Evolutionary conservation across 2,797 vertebrate species (phyloP).

Genomic region (Eupleurogrammus muticus): DNA sequence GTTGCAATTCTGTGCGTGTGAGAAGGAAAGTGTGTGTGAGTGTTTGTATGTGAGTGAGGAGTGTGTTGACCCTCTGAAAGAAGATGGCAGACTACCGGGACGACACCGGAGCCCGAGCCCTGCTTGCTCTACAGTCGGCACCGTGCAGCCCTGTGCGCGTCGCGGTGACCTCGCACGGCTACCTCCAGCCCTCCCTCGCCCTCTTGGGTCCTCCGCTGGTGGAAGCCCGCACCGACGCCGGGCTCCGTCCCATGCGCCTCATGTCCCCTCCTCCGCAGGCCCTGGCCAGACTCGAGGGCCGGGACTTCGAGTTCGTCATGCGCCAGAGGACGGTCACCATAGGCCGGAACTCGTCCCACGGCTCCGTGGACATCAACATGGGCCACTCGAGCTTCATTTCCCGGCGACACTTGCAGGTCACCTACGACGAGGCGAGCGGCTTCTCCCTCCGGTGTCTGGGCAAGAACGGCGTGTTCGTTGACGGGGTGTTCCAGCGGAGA

Average conservation of each 20-base stretch:
- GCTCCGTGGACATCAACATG: slow-evolving; percentile 97
- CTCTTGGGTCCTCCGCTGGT: slow-evolving; percentile 64
- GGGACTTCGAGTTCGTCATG: slow-evolving; percentile 98
- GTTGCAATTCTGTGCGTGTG: slow-evolving; percentile 76
- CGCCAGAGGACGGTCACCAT: slow-evolving; percentile 94
- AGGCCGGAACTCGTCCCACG: slow-evolving; percentile 97
- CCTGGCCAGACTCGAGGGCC: slow-evolving; percentile 94
- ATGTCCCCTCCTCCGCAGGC: slow-evolving; percentile 72
- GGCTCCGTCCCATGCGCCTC: slow-evolving; percentile 65
- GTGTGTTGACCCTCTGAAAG: slow-evolving; percentile 70
- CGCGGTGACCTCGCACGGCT: slow-evolving; percentile 80
- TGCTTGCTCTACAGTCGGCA: slow-evolving; percentile 92
- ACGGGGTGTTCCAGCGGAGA: slow-evolving; percentile 96
- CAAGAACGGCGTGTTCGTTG: slow-evolving; percentile 98
- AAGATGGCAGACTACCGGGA: slow-evolving; percentile 96
- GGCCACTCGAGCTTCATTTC: slow-evolving; percentile 98
- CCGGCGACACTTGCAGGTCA: slow-evolving; percentile 93
- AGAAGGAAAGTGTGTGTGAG: slow-evolving; percentile 61
- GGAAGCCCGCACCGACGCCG: slow-evolving; percentile 61
- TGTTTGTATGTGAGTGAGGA: slow-evolving; percentile 13
- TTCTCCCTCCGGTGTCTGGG: slow-evolving; percentile 96
- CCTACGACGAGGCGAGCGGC: slow-evolving; percentile 88
- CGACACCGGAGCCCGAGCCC: slow-evolving; percentile 91
- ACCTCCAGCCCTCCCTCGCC: slow-evolving; percentile 74
- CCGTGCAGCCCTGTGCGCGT: slow-evolving; percentile 90